Percentiles rank a stretch among this genome's conserved stretches.
Conservation (phyloP, 2,888 invertebrate genomes). For the Scaptodrosophila latifasciaeformis region DNA sequence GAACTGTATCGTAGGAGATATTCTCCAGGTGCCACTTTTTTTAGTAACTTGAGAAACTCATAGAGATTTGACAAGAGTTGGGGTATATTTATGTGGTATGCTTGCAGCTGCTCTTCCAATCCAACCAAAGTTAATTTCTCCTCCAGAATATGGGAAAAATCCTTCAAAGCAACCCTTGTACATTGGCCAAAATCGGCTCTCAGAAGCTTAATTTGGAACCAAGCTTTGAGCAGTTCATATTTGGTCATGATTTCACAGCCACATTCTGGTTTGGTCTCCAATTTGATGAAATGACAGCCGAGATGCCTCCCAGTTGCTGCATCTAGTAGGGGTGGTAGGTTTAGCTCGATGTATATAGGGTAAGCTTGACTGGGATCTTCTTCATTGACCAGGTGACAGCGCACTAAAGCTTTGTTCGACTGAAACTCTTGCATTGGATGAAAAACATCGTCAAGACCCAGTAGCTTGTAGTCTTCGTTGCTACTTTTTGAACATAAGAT, state of each 20-base stretch:
- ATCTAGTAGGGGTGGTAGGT: slow-evolving; percentile 38
- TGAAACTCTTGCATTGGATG: slow-evolving; percentile 10
- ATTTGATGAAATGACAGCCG: slow-evolving; percentile 56
- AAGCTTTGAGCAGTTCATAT: slow-evolving; percentile 60
- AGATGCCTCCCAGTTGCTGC: slow-evolving; percentile 10
- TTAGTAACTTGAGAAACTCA: slow-evolving; percentile 59
- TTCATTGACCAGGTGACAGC: slow-evolving; percentile 45
- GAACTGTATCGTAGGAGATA: slow-evolving; percentile 60
- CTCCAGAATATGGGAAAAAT: slow-evolving; percentile 49
- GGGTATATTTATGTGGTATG: slow-evolving; percentile 46
- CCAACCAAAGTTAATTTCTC: slow-evolving; percentile 42
- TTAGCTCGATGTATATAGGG: slow-evolving; percentile 42
- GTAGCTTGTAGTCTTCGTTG: slow-evolving; percentile 27
- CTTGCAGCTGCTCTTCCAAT: slow-evolving; percentile 54
- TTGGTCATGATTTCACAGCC: slow-evolving; percentile 70
- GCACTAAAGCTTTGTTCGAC: slow-evolving; percentile 32
- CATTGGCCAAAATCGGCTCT: slow-evolving; percentile 40
- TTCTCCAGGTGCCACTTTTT: slow-evolving; percentile 45
- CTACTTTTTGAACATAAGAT: too few species aligned
- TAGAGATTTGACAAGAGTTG: slow-evolving; percentile 51
- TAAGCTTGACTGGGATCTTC: slow-evolving; percentile 3
- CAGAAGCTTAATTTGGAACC: slow-evolving; percentile 61
- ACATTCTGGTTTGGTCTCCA: slow-evolving; percentile 69
- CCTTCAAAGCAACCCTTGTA: slow-evolving; percentile 46
- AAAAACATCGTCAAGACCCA: slow-evolving; percentile 10